Evolutionary conservation across 2,888 invertebrate genomes (phyloP), one percentile per base, ranked within the genome.

Genomic region (Eilema depressum): DNA sequence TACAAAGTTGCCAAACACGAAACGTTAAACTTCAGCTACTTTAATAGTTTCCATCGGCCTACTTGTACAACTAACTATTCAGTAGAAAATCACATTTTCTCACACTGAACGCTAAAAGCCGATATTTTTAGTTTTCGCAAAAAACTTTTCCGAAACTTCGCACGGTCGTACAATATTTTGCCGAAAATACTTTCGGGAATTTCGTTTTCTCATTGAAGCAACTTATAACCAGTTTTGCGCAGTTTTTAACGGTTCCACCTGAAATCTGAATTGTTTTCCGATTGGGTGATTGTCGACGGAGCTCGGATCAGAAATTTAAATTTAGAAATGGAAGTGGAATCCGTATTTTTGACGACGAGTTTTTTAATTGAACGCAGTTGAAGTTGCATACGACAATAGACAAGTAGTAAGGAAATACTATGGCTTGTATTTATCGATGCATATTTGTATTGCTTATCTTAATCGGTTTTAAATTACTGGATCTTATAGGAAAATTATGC

Each of bases 11-110:
- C 47, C 63, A 33, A 72, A 77, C 75, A 75, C 60, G 69, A 61
- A 71, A 70, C 65, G 62, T n/a, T 10, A 66, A 75, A 68, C 59
- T 78, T 78, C 12, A 8, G 28, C 37, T 63, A 12, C 66, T 71
- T 69, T 70, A 77, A 80, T 72, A 81, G 78, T 78, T 76, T 17
- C 5, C 26, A 75, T 64, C 62, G 33, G 37, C 70, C 69, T 68
- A 76, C 69, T 79, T 72, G 60, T n/a, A 53, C 63, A 63, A 66
- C 30, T n/a, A 57, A 59, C 67, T 47, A 79, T 81, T 74, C 79
- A 76, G 73, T 69, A 64, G 66, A 62, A 73, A 75, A 81, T 80
- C 77, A 80, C 75, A 81, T 81, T 79, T 60, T 62, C 73, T 64
- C 62, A 62, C n/a, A 63, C 70, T 53, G 63, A 14, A 33, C 47